Conservation (phyloP, 2,797 vertebrate genomes). For the Trachops cirrhosus region DNA sequence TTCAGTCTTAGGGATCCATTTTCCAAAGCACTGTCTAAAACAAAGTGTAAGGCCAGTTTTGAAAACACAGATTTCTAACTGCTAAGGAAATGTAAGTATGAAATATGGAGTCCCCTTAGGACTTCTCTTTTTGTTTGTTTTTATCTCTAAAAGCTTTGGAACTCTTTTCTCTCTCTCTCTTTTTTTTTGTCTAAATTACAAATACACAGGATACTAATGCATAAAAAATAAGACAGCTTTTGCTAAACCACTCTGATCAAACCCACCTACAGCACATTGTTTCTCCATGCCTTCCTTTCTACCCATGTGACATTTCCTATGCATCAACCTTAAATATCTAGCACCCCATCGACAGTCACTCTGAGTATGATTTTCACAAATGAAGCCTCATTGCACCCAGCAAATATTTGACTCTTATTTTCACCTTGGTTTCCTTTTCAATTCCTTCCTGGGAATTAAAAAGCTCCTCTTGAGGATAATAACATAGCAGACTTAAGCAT, state of each 20-base stretch:
- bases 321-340: not conserved
- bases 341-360: not conserved
- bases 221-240: not conserved
- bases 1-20: not conserved
- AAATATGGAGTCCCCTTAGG: not conserved
- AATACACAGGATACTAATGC: not conserved
- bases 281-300: not conserved
- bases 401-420: not conserved
- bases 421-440: not conserved
- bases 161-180: too few relatives aligned
- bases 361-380: not conserved
- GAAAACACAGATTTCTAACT: not conserved
- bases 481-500: not conserved
- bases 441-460: not conserved
- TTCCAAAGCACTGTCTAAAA: not conserved
- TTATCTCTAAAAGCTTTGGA: not conserved
- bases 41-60: conserved; percentile 15
- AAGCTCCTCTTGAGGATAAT: not conserved
- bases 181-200: not conserved
- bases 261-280: not conserved
- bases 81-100: not conserved
- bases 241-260: not conserved
- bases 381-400: not conserved
- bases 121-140: not conserved
- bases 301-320: not conserved